phyloP scores from a whole-genome alignment of 1,140 invertebrate species.

The Ditylenchus dipsaci region DNA sequence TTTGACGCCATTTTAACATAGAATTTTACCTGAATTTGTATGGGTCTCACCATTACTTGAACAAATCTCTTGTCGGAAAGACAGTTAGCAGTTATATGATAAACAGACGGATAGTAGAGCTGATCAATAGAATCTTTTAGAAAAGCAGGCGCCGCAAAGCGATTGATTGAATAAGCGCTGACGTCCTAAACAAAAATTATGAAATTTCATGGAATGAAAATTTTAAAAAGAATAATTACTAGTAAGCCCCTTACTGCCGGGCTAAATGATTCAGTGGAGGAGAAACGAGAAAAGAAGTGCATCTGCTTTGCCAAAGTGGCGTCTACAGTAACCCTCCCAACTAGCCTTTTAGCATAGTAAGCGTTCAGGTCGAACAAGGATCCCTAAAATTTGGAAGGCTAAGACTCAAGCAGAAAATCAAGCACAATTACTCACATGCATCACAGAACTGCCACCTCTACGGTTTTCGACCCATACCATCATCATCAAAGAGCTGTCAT shows the following conservation, averaged over 20 bases:
- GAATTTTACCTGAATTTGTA: slow-evolving; percentile 22
- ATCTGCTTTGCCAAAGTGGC: slow-evolving; percentile 23
- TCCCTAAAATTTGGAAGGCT: slow-evolving; percentile 15
- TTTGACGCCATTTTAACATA: neutral
- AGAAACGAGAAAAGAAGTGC: slow-evolving; percentile 28
- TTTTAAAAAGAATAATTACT: neutral
- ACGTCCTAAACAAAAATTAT: slow-evolving; percentile 16
- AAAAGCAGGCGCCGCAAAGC: slow-evolving; percentile 26
- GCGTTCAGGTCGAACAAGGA: slow-evolving; percentile 32
- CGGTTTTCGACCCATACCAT: slow-evolving; percentile 17
- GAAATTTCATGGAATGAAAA: neutral
- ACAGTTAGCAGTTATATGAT: slow-evolving; percentile 8
- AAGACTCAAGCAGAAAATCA: neutral
- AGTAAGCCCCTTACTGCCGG: neutral
- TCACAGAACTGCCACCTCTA: too few relatives aligned
- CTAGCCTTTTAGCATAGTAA: slow-evolving; percentile 26
- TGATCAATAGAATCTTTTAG: slow-evolving; percentile 34
- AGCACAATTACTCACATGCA: too few relatives aligned
- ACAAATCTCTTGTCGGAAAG: slow-evolving; percentile 5
- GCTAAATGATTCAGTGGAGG: neutral
- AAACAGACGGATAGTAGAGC: slow-evolving; percentile 28
- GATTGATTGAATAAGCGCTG: slow-evolving; percentile 2
- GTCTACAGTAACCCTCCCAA: slow-evolving; percentile 3
- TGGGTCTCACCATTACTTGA: slow-evolving; percentile 20
- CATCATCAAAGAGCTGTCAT: slow-evolving; percentile 26